Percentiles rank a stretch among this genome's conserved stretches.
These are phyloP conservation scores for Andrena flavipes DNA, from an alignment of 2,888 invertebrate species.

Conservation along the genomic window DNA sequence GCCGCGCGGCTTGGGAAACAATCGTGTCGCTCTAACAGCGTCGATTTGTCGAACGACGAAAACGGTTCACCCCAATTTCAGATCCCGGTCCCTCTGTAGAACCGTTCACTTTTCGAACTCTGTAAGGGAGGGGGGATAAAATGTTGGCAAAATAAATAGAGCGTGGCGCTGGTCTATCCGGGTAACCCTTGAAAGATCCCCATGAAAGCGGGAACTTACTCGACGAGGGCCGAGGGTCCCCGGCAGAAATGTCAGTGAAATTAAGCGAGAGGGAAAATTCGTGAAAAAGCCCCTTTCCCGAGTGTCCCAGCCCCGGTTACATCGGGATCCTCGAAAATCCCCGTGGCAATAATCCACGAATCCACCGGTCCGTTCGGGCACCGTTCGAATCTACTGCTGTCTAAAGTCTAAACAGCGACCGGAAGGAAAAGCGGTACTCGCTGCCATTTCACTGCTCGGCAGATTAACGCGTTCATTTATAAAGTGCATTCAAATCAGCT, in stretches of 20 bases:
- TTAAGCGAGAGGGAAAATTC: slow-evolving; percentile 62
- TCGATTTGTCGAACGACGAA: slow-evolving; percentile 64
- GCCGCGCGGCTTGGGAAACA: slow-evolving; percentile 53
- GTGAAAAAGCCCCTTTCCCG: slow-evolving; percentile 46
- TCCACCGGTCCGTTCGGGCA: background rate
- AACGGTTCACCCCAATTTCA: slow-evolving; percentile 35
- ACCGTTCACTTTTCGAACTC: slow-evolving; percentile 11
- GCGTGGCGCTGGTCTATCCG: slow-evolving; percentile 46
- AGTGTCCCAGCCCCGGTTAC: background rate
- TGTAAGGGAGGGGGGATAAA: slow-evolving; percentile 50
- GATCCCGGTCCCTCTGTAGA: slow-evolving; percentile 25
- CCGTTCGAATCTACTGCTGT: background rate
- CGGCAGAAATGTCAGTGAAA: slow-evolving; percentile 50
- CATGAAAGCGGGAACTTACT: slow-evolving; percentile 43
- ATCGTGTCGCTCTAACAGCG: slow-evolving; percentile 60
- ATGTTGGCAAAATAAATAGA: slow-evolving; percentile 71
- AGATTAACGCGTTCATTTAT: slow-evolving; percentile 16
- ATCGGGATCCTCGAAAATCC: slow-evolving; percentile 19
- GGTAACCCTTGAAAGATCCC: slow-evolving; percentile 44
- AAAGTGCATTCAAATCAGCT: slow-evolving; percentile 19
- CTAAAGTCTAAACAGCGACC: background rate
- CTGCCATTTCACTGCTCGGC: background rate
- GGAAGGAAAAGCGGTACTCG: background rate
- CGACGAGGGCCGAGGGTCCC: slow-evolving; percentile 30
- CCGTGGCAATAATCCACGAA: slow-evolving; percentile 7